A percentile compares a stretch with the other conserved stretches of the same genome.
phyloP scores from a whole-genome alignment of 2,797 vertebrate species.

The Bucorvus abyssinicus region DNA sequence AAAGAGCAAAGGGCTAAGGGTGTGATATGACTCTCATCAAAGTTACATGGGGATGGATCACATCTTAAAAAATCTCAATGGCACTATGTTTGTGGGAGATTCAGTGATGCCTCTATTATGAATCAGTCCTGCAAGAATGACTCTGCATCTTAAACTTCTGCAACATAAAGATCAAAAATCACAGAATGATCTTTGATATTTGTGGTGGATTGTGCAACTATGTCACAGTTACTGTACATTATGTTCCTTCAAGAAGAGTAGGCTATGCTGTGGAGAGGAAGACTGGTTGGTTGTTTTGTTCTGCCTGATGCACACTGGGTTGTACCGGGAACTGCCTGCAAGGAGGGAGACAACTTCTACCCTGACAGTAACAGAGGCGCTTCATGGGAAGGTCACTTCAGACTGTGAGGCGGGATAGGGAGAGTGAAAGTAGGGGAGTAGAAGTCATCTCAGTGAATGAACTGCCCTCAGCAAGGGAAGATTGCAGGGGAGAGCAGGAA shows the following conservation, averaged over 20 bases:
- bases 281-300: not conserved
- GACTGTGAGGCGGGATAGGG: not conserved
- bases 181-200: not conserved
- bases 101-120: not conserved
- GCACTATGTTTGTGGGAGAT: not conserved
- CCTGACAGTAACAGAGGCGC: not conserved
- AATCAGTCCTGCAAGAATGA: not conserved
- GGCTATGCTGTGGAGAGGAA: not conserved
- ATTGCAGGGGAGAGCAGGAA: not conserved
- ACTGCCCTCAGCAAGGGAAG: not conserved
- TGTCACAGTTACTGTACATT: not conserved
- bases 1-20: not conserved
- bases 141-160: not conserved
- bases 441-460: not conserved
- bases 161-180: not conserved
- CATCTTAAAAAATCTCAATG: not conserved
- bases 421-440: not conserved
- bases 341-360: not conserved
- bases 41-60: not conserved
- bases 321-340: not conserved
- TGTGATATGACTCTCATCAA: not conserved
- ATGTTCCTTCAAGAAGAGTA: not conserved
- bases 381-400: not conserved
- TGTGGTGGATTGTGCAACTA: not conserved
- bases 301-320: not conserved